Evolutionary conservation across 2,113 vertebrate genomes (phyloP), one percentile per base, ranked within the genome.

Genomic region (Sitta europaea): DNA sequence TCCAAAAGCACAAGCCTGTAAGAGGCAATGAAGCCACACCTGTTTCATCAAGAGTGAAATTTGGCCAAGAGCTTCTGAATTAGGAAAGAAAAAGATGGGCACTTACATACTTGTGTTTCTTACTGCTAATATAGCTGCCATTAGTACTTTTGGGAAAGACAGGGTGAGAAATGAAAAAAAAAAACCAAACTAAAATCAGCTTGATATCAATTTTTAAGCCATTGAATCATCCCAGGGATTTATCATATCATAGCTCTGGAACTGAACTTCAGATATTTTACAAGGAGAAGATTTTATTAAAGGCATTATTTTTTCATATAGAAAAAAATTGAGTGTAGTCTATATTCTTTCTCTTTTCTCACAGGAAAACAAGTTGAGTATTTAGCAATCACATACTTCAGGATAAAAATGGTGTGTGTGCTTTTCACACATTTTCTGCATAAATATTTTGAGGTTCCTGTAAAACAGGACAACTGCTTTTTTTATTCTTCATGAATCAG

Each of bases 401-500:
- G 94, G 38, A 93, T 88, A 78, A 90, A 97, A 93, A 74, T 45
- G 50, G 61, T 76, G 14, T 88, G 18, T 72, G 77, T 86, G 79
- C 67, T 96, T 94, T 92, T 85, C 76, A 86, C 89, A 86, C 86
- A 55, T 97, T 95, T 92, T 97, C 86, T 88, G 31, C 78, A 79
- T 86, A 94, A 97, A 92, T 96, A 88, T 95, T 95, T 96, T 95
- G 94, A 95, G 92, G 88, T 88, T 94, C 91, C 85, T 94, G 84
- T 92, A 95, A 97, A 96, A 95, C 95, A 95, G 95, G 94, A 97
- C 93, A 90, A 95, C 88, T 42, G 67, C 74, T 74, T 91, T 91
- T 97, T 87, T 80, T 66, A 93, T 95, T 96, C 94, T 91, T 97
- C 95, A 94, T 97, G 96, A 98, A 98, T 98, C 97, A 98, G 96